phyloP scores from a whole-genome alignment of 2,797 vertebrate species.

The Poecile montanus region DNA sequence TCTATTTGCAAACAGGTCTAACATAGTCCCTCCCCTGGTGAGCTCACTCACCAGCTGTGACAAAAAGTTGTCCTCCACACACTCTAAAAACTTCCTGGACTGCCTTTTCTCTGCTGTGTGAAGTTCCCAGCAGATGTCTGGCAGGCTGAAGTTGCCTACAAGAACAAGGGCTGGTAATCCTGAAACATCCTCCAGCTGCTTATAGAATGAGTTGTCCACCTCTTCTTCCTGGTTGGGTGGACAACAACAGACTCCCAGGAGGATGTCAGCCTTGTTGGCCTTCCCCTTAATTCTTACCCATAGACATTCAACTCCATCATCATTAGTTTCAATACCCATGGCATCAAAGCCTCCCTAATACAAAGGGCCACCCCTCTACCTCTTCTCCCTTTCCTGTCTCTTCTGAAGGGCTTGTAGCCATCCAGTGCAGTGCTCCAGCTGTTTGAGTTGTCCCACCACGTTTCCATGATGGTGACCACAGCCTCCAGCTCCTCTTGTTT shows the following conservation, averaged over 20 bases:
- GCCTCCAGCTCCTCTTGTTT: not conserved
- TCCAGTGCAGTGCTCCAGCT: too few relatives aligned
- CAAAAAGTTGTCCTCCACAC: not conserved
- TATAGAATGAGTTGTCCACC: not conserved
- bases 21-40: not conserved
- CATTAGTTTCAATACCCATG: too few relatives aligned
- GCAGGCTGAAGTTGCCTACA: too few relatives aligned
- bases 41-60: not conserved
- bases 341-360: too few relatives aligned
- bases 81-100: not conserved
- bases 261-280: too few relatives aligned
- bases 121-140: not conserved
- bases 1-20: not conserved
- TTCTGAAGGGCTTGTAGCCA: not conserved
- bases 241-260: too few relatives aligned
- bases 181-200: not conserved
- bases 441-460: not conserved
- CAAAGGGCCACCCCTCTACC: not conserved
- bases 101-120: not conserved
- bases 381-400: not conserved
- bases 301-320: too few relatives aligned
- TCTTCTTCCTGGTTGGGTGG: not conserved
- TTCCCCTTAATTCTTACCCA: too few relatives aligned
- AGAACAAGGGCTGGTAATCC: not conserved
- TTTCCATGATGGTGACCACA: not conserved